phyloP scores from a whole-genome alignment of 2,797 vertebrate species.

The Lepus oiostolus region DNA sequence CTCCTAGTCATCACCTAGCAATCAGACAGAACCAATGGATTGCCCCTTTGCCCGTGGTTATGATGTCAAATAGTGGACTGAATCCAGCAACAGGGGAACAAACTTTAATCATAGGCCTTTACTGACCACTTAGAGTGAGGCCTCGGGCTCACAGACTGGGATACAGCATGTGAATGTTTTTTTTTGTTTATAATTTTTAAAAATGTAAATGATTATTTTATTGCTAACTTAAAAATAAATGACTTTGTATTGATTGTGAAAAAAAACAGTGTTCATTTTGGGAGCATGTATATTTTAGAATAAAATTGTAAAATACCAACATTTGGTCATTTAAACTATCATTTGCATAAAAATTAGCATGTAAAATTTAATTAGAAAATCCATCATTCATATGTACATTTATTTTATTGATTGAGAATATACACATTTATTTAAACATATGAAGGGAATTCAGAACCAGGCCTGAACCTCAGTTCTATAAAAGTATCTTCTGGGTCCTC shows the following conservation, averaged over 20 bases:
- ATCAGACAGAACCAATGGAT: slow-evolving; percentile 58
- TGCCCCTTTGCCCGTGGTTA: slow-evolving; percentile 11
- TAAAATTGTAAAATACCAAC: no score
- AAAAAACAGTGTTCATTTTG: not conserved
- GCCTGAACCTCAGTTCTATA: no score
- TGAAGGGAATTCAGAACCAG: no score
- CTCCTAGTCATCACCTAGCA: not conserved
- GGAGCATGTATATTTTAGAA: no score
- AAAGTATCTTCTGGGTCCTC: no score
- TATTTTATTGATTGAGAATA: no score
- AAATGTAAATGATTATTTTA: slow-evolving; percentile 83
- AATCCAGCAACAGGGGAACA: not conserved
- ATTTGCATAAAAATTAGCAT: no score
- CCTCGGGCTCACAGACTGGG: not conserved
- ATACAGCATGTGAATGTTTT: slow-evolving; percentile 66
- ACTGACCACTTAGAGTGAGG: not conserved
- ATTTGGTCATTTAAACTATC: no score
- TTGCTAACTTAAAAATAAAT: slow-evolving; percentile 87
- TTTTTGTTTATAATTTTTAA: slow-evolving; percentile 66
- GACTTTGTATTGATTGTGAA: slow-evolving; percentile 76
- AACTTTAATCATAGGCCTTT: not conserved
- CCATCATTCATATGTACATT: no score
- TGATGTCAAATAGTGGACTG: slow-evolving; percentile 49
- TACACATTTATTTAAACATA: no score
- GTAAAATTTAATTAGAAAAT: no score